These are phyloP conservation scores for Illadopsis cleaveri DNA, from an alignment of 2,113 vertebrate species.

Conservation along the genomic window DNA sequence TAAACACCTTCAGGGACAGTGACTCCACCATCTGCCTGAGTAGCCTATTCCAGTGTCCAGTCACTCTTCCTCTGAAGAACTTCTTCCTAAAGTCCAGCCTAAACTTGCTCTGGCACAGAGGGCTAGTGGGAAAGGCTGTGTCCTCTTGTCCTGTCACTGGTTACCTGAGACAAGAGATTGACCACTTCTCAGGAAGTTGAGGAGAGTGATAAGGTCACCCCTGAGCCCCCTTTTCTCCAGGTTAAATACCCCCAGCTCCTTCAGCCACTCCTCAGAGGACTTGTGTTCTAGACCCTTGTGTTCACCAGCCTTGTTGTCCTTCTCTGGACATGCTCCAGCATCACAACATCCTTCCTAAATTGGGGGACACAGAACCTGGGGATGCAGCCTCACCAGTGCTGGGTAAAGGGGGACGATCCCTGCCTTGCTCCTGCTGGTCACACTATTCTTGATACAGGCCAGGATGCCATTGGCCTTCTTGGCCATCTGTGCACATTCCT, in stretches of 20 bases:
- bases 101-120: neutral
- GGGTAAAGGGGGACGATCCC: fast-evolving
- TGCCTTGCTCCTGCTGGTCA: neutral
- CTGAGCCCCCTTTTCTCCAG: neutral
- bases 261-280: neutral
- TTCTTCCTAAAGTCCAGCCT: neutral
- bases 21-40: neutral
- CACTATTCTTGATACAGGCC: neutral
- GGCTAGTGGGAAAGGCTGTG: neutral
- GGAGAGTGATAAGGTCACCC: too few relatives aligned
- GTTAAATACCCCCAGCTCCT: neutral
- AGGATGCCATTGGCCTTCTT: neutral
- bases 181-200: neutral
- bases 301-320: neutral
- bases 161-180: neutral
- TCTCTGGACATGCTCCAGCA: neutral
- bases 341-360: neutral
- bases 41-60: neutral
- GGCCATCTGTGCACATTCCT: neutral
- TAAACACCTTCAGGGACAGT: neutral
- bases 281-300: neutral
- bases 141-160: neutral
- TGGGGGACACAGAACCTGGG: neutral
- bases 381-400: neutral
- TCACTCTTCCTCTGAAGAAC: neutral